Evolutionary conservation across 2,797 vertebrate genomes (phyloP), one percentile per base, ranked within the genome.

Genomic region (Lophius americanus): DNA sequence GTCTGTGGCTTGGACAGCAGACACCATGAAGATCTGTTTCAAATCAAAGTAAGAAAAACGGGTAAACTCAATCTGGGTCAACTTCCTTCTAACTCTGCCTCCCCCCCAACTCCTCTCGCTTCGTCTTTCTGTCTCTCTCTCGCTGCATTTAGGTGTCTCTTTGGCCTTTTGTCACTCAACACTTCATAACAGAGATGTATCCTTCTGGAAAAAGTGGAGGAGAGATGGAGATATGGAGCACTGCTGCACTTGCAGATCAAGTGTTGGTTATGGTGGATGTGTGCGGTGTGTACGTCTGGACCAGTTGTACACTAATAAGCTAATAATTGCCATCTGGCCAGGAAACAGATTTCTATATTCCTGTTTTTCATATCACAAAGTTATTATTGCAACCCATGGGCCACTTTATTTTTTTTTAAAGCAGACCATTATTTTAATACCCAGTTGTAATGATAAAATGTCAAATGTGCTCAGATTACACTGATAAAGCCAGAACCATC

Each of bases 231-330:
- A 66, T 57, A 76, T 63, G 70, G 63, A 70, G 32, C n/a, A 58
- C 46, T 23, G 46, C 11, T 67, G 37, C 35, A 70, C 43, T 52
- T 62, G 56, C 6, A 36, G n/a, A 48, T 9, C 44, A 13, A 56
- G 59, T 47, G 63, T 48, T 59, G 36, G 59, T 44, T 51, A 51
- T 44, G 9, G 35, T 54, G 48, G 51, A 52, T 66, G 53, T 60
- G 48, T 38, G 32, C 39, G 46, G 56, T 46, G 68, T 60, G 68
- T 76, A 69, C 61, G 76, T 71, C 76, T 81, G 81, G 80, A 73
- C 76, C 78, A 83, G 76, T 88, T 90, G 85, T 86, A 74, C 84
- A 86, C 73, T 86, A 92, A 90, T 90, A 91, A 85, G 64, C 73
- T 89, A 91, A 92, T 89, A 71, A 84, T 73, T 81, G 46, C 85